A percentile compares a stretch with the other conserved stretches of the same genome.
Evolutionary conservation across 2,888 invertebrate species (phyloP).

Genomic region (Melanostoma mellinum): DNA sequence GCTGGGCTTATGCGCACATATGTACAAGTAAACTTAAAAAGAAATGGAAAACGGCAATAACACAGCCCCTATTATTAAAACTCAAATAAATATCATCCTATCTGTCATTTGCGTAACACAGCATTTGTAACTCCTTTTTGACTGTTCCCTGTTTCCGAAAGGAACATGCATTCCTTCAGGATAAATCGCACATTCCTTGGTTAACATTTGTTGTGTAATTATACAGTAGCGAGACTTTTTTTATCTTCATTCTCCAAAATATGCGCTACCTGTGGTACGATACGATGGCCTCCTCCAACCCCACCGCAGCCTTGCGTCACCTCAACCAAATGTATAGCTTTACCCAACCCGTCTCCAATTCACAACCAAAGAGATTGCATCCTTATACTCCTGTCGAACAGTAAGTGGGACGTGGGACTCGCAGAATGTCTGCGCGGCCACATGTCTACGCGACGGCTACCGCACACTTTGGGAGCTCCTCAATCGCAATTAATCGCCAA

Average conservation of each 20-base stretch:
- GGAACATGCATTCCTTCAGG: constrained; percentile 12
- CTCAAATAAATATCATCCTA: constrained; percentile 28
- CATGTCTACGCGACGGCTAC: constrained; percentile 47
- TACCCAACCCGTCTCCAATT: neutral
- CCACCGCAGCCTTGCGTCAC: constrained; percentile 15
- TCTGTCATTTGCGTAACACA: constrained; percentile 31
- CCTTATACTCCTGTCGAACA: constrained; percentile 15
- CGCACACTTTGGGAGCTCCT: constrained; percentile 54
- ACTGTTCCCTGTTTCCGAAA: neutral
- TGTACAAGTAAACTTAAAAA: no score
- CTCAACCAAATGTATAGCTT: constrained; percentile 6
- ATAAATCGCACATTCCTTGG: constrained; percentile 41
- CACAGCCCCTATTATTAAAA: constrained; percentile 13
- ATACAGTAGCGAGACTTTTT: constrained; percentile 62
- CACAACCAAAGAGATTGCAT: constrained; percentile 15
- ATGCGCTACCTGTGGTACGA: constrained; percentile 60
- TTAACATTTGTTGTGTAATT: constrained; percentile 54
- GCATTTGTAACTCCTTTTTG: constrained; percentile 1
- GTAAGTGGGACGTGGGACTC: constrained; percentile 27
- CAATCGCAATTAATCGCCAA: constrained; percentile 68
- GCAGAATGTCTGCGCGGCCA: constrained; percentile 31
- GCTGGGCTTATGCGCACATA: no score
- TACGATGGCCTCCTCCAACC: constrained; percentile 31
- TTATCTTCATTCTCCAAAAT: constrained; percentile 19
- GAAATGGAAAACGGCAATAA: no score